Evolutionary conservation across 1,140 invertebrate genomes (phyloP), one percentile per base, ranked within the genome.

Genomic region (Saxidomus purpurata): DNA sequence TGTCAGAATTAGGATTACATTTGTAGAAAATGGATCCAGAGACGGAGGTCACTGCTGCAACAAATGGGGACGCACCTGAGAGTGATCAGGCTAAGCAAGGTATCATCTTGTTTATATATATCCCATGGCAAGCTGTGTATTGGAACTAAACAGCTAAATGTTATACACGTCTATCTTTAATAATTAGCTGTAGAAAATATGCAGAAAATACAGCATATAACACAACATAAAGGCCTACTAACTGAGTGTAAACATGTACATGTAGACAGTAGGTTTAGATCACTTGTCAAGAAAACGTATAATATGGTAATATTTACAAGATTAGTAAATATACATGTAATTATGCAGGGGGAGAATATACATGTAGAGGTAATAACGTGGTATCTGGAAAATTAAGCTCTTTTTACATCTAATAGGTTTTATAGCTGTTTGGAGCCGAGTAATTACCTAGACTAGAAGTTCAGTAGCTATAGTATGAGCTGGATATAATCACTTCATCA

Each of bases 51-150:
- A 49, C 17, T 13, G 19, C 49, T 0, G 34, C 22, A 25, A 31
- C 49, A n/a, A 85, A 85, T 85, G 83, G 83, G 67, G 83, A 85
- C 38, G 83, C 83, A 2, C 83, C 83, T 15, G 83, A 85, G 28
- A 85, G 83, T 55, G 83, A 85, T 25, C 63, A 74, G 43, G n/a
- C 25, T n/a, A 43, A 49, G 36, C 63, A 69, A 85, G 83, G 83
- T 82, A 82, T 28, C n/a, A 47, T 47, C 43, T 47, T n/a, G n/a
- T n/a, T n/a, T n/a, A n/a, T n/a, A n/a, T n/a, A n/a, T n/a, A n/a
- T n/a, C n/a, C n/a, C n/a, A n/a, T n/a, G n/a, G n/a, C n/a, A n/a
- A n/a, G n/a, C n/a, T n/a, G n/a, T n/a, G n/a, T n/a, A n/a, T n/a
- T n/a, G n/a, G n/a, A n/a, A n/a, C n/a, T n/a, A n/a, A n/a, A n/a